Evolutionary conservation across 1,140 invertebrate genomes (phyloP), one percentile per base, ranked within the genome.

Genomic region (Rhyacophila brunnea): DNA sequence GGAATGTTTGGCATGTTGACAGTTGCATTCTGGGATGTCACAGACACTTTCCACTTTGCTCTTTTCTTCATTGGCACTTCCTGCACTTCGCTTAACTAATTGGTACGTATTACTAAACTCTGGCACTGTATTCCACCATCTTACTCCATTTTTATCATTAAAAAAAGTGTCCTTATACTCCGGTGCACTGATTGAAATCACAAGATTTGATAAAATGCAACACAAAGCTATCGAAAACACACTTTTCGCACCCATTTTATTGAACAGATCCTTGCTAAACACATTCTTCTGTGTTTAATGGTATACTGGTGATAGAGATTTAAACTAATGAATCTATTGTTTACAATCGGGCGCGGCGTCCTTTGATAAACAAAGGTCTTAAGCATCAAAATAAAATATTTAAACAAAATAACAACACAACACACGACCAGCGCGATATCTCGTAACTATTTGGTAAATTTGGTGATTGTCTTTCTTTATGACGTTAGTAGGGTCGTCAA

Each of bases 11-110:
- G n/a, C 54, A 13, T 38, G 1, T 7, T 17, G 17, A 14, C 54
- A 57, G 32, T 9, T 40, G 46, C 54, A 57, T 17, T 11, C 54
- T 1, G 54, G 32, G 17, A 48, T 15, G 2, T 36, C 46, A 45
- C 54, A 57, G 7, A 57, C 18, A 18, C 23, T 28, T 28, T 28
- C 23, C 23, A 28, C 23, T 28, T 28, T 28, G 23, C 23, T 28
- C 23, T 28, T 28, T 28, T 28, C 23, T 3, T 28, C 23, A 28
- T 28, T 28, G 23, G 23, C 23, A 9, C 3, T 28, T 28, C 4
- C 23, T 28, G 23, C 23, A 28, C 23, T 28, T 28, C 23, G 23
- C 9, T 28, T 28, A 28, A 28, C 9, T 9, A 28, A 3, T 28
- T 28, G 23, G 9, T 28, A 9, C 9, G 23, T 28, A 9, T 28